These are phyloP conservation scores for Anagrus nilaparvatae DNA, from an alignment of 1,140 invertebrate genomes.

Conservation along the genomic window DNA sequence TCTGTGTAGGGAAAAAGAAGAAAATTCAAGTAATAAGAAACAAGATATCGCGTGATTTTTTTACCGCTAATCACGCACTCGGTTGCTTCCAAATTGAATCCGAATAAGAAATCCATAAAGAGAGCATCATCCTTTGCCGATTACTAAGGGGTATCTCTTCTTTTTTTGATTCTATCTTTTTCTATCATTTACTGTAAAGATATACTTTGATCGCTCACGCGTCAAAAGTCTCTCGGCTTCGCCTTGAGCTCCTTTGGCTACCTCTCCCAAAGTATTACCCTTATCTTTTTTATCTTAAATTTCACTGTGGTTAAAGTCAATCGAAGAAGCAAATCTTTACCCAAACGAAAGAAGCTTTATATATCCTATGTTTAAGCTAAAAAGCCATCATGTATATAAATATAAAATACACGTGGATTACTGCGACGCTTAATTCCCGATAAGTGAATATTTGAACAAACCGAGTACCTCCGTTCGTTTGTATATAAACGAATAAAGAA, in stretches of 20 bases:
- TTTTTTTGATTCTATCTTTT: conserved; percentile 24
- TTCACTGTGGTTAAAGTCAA: conserved; percentile 29
- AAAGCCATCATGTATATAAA: too few relatives aligned
- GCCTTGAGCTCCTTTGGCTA: conserved; percentile 15
- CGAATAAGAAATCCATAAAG: conserved; percentile 40
- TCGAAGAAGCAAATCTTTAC: conserved; percentile 42
- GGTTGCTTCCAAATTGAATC: conserved; percentile 36
- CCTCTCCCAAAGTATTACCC: conserved; percentile 12
- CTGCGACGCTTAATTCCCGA: conserved; percentile 14
- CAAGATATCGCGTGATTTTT: too few relatives aligned
- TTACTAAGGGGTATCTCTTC: conserved; percentile 23
- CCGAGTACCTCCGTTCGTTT: neutral
- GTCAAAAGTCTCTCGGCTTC: conserved; percentile 33
- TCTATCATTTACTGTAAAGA: conserved; percentile 10
- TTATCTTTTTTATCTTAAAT: conserved; percentile 16
- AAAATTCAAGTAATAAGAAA: too few relatives aligned
- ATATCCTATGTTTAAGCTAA: too few relatives aligned
- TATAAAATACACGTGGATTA: conserved; percentile 14
- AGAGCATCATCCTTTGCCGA: conserved; percentile 33
- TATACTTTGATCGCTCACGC: conserved; percentile 37
- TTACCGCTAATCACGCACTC: conserved; percentile 25
- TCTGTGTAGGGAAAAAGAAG: too few relatives aligned
- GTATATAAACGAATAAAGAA: too few relatives aligned
- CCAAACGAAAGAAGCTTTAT: conserved; percentile 15
- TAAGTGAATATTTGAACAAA: conserved; percentile 18